phyloP scores from a whole-genome alignment of 2,888 invertebrate genomes.

The Lomographa bimaculata region DNA sequence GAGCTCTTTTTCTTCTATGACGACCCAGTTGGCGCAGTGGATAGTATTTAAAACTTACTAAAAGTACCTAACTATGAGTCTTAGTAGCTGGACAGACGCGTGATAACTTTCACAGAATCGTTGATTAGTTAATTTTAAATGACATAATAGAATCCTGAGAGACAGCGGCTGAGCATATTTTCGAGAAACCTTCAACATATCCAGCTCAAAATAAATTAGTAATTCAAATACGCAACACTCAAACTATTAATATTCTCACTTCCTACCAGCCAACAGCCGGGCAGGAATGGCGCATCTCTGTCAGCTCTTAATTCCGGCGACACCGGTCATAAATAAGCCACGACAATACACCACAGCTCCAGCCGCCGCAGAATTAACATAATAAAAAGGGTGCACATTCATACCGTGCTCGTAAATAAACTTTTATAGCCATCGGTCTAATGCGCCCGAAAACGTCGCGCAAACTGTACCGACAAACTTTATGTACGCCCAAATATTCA shows the following conservation, averaged over 20 bases:
- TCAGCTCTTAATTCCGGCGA: conserved; percentile 30
- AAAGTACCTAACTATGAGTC: no score
- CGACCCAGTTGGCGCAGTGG: no score
- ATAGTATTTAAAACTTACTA: no score
- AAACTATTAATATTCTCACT: conserved; percentile 14
- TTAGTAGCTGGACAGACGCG: no score
- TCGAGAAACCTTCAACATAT: no score
- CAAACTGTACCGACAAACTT: conserved; percentile 43
- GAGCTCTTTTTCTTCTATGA: no score
- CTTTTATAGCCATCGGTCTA: conserved; percentile 76
- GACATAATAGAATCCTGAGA: no score
- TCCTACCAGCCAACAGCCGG: conserved; percentile 4
- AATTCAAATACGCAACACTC: conserved; percentile 10
- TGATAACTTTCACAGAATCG: no score
- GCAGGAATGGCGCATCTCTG: conserved; percentile 20
- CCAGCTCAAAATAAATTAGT: conserved; percentile 1
- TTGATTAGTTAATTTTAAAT: no score
- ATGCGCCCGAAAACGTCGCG: conserved; percentile 72
- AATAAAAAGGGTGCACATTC: conserved; percentile 75
- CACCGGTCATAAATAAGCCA: conserved; percentile 60
- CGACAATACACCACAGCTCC: conserved; percentile 49
- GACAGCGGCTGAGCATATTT: no score
- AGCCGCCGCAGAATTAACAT: conserved; percentile 68
- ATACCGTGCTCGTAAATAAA: conserved; percentile 72
- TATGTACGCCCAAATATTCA: conserved; percentile 42